Evolutionary conservation across 2,888 invertebrate genomes (phyloP), one percentile per base, ranked within the genome.

Genomic region (Oithona nana): DNA sequence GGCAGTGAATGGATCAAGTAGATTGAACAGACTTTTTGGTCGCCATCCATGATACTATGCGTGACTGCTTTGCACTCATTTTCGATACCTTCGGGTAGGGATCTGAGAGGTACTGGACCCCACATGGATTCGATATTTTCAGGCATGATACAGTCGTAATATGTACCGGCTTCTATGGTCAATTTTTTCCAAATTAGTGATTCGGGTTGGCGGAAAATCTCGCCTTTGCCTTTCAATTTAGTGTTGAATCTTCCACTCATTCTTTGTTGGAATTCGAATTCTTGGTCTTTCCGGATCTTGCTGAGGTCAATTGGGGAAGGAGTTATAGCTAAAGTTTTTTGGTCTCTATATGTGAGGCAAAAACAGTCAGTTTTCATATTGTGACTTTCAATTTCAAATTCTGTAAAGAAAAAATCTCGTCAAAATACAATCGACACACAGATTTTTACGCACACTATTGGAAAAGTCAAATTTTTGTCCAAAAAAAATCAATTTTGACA

Each of bases 1-100:
- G 61, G 61, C 13, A 61, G 22, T 6, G 61, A 61, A 29, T 61
- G 61, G 29, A 61, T 52, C 49, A 61, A 30, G 26, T 61, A 61
- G 2, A 54, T 26, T 4, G 54, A 39, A 16, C 6, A 16, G 16
- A 39, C 39, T 39, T 39, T 39, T 16, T 39, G 6, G 16, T 39
- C 16, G 8, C 39, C 39, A 39, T 39, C 39, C 39, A 39, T 39
- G 39, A 39, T 39, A 16, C 39, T 39, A 39, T 61, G 61, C 24
- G 61, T 52, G 26, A 61, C 61, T 28, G 61, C 61, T 54, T 49
- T 51, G 8, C 61, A 61, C 13, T 24, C n/a, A 28, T 61, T 61
- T 20, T 61, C 54, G 1, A 61, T 30, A 1, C 61, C 61, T 54
- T 13, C 6, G n/a, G 61, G 61, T 1, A 61, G 30, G 11, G 29